Evolutionary conservation across 2,888 invertebrate genomes (phyloP).

Genomic region (Pristionchus arcanus): DNA sequence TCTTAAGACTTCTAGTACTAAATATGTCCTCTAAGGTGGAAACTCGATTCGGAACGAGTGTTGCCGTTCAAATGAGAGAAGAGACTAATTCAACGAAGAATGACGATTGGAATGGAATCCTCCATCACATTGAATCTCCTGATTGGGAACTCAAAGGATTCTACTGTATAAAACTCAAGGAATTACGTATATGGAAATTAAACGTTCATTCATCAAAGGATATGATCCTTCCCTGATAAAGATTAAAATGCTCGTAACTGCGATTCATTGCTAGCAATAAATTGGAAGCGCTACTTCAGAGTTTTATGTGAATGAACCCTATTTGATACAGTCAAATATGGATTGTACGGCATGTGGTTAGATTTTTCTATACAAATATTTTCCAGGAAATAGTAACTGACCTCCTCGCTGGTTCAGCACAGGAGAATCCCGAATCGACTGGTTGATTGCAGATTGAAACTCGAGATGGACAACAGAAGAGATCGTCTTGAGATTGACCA

Average conservation of each 20-base stretch:
- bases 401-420: conserved; percentile 64
- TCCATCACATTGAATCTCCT: not conserved
- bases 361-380: too few relatives aligned
- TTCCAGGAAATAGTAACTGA: not conserved
- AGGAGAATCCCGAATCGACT: conserved; percentile 65
- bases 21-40: not conserved
- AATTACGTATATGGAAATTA: not conserved
- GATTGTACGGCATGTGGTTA: too few relatives aligned
- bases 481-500: conserved; percentile 1
- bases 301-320: too few relatives aligned
- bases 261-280: too few relatives aligned
- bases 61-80: not conserved
- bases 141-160: not conserved
- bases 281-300: too few relatives aligned
- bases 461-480: conserved; percentile 69
- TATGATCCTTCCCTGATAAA: too few relatives aligned
- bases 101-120: not conserved
- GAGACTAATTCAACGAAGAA: not conserved
- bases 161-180: not conserved
- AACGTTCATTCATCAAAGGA: too few relatives aligned
- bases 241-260: too few relatives aligned
- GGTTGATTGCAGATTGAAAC: conserved; percentile 66
- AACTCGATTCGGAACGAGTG: conserved; percentile 6
- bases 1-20: too few relatives aligned
- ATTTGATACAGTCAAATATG: too few relatives aligned